phyloP scores from a whole-genome alignment of 2,113 vertebrate genomes.

The Hypanus sabinus region DNA sequence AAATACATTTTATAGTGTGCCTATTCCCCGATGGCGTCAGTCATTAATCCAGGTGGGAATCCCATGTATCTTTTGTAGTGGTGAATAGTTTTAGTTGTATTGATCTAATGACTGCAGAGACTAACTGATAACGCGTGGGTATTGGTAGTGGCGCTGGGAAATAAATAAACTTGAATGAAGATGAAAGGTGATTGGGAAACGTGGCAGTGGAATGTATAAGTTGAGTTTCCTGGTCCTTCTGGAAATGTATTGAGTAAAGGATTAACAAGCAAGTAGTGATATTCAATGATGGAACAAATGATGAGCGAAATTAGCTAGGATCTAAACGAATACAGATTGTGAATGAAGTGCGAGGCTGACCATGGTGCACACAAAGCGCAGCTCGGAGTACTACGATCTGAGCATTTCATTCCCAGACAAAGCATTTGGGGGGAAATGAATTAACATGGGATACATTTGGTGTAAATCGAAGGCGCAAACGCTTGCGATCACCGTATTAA shows the following conservation, averaged over 20 bases:
- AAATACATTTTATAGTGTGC: neutral
- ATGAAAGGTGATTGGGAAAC: neutral
- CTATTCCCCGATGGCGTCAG: neutral
- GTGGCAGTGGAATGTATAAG: neutral
- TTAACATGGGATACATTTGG: neutral
- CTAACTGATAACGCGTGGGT: no score
- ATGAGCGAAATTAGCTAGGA: neutral
- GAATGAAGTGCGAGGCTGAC: neutral
- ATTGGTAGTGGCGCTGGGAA: neutral
- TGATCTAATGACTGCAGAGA: neutral
- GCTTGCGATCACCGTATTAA: neutral
- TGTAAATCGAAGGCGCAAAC: neutral
- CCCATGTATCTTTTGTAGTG: neutral
- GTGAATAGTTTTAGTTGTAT: neutral
- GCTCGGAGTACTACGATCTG: neutral
- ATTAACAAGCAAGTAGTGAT: neutral
- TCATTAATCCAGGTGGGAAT: constrained; percentile 8
- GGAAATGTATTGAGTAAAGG: neutral
- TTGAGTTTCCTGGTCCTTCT: neutral
- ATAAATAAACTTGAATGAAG: neutral
- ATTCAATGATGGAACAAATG: neutral
- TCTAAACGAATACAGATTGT: neutral
- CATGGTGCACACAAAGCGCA: neutral
- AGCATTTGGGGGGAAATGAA: neutral
- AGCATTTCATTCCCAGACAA: neutral